A percentile compares a stretch with the other conserved stretches of the same genome.
phyloP scores from a whole-genome alignment of 2,888 invertebrate species.

The Catocala nupta region DNA sequence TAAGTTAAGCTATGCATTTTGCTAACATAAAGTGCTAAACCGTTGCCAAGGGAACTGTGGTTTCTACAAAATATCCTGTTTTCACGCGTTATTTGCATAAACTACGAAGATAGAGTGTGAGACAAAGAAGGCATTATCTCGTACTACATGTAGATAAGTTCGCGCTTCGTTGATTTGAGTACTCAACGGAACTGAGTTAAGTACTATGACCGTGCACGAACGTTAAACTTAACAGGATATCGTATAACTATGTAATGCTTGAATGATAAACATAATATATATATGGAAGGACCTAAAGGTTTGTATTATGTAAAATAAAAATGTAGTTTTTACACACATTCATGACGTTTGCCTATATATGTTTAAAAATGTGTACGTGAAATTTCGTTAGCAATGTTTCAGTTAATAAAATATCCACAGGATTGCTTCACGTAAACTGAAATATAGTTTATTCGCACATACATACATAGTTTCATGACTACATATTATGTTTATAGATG shows the following conservation, averaged over 20 bases:
- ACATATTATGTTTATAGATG: no score
- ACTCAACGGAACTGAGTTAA: constrained; percentile 5
- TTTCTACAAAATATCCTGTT: constrained; percentile 54
- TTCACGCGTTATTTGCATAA: constrained; percentile 57
- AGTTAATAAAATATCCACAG: no score
- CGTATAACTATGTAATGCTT: neutral
- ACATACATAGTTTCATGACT: no score
- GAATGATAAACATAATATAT: neutral
- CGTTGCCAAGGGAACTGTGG: constrained; percentile 50
- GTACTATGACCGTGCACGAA: neutral
- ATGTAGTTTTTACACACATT: no score
- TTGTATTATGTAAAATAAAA: no score
- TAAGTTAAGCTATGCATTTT: constrained; percentile 55
- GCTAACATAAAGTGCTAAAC: constrained; percentile 54
- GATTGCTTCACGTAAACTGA: no score
- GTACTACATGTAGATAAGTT: constrained; percentile 22
- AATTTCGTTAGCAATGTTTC: no score
- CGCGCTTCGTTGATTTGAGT: constrained; percentile 33
- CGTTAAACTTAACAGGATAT: constrained; percentile 4
- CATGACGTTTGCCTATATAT: no score
- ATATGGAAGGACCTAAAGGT: no score
- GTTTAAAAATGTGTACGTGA: no score
- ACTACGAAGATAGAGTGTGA: constrained; percentile 40
- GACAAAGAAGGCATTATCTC: constrained; percentile 32
- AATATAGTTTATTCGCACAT: no score